Evolutionary conservation across 2,113 vertebrate genomes (phyloP).

Genomic region (Grammomys dolichurus): DNA sequence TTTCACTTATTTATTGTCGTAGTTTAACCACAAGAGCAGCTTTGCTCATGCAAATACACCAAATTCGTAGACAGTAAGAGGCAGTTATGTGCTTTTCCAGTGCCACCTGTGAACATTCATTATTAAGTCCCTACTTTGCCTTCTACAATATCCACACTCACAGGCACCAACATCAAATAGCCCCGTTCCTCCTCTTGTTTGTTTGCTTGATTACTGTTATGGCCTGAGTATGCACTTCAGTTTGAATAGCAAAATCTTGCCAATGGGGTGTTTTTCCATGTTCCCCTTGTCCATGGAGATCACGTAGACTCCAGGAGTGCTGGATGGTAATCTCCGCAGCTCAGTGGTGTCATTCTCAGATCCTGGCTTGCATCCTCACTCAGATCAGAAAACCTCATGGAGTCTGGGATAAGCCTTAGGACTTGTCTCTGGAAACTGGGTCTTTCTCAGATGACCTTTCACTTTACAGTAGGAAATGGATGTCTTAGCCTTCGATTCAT

Average conservation of each 20-base stretch:
- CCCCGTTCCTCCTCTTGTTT: background rate
- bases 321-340: constrained; percentile 53
- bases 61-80: background rate
- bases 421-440: constrained; percentile 62
- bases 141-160: background rate
- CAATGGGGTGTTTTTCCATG: constrained; percentile 68
- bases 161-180: background rate
- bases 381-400: constrained; percentile 68
- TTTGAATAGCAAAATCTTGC: constrained; percentile 56
- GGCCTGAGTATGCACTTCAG: background rate
- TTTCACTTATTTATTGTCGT: constrained; percentile 35
- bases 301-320: constrained; percentile 59
- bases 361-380: constrained; percentile 52
- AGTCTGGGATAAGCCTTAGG: constrained; percentile 51
- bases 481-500: constrained; percentile 70
- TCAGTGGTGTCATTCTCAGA: constrained; percentile 54
- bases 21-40: background rate
- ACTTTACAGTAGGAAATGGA: constrained; percentile 71
- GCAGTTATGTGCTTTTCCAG: background rate
- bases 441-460: constrained; percentile 65
- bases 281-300: constrained; percentile 63
- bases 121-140: background rate
- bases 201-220: background rate
- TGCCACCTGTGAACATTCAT: constrained; percentile 19
- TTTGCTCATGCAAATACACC: background rate